Evolutionary conservation across 2,113 vertebrate species (phyloP).

Genomic region (Cyprinus carpio): DNA sequence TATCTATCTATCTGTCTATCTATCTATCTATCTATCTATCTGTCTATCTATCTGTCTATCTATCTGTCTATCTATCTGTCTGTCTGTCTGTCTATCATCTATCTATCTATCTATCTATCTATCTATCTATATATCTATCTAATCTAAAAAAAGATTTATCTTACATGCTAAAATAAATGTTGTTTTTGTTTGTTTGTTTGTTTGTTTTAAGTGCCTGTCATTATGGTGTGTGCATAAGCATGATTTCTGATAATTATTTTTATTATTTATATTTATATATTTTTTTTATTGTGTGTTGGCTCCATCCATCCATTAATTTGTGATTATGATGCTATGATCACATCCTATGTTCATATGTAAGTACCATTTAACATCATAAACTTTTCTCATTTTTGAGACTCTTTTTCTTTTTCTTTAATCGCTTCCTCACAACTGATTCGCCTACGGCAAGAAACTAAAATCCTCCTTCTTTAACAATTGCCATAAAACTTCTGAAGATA

Average conservation of each 20-base stretch:
- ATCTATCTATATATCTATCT: neutral
- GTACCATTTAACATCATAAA: conserved; percentile 50
- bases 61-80: neutral
- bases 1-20: too few relatives aligned
- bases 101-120: neutral
- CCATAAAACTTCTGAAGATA: conserved; percentile 6
- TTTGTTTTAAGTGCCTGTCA: neutral
- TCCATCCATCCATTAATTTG: conserved; percentile 47
- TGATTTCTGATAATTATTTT: conserved; percentile 31
- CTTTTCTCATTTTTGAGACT: neutral
- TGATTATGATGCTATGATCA: conserved; percentile 47
- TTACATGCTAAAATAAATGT: neutral
- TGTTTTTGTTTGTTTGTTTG: too few relatives aligned
- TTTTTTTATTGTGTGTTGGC: conserved; percentile 47
- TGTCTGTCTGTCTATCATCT: neutral
- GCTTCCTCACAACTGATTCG: neutral
- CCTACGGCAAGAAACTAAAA: conserved; percentile 26
- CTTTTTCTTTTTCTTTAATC: neutral
- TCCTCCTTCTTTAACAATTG: conserved; percentile 21
- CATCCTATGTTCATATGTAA: conserved; percentile 53
- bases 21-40: too few relatives aligned
- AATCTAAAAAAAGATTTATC: neutral
- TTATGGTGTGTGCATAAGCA: conserved; percentile 14
- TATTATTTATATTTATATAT: conserved; percentile 34
- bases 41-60: too few relatives aligned